Percentiles rank a stretch among this genome's conserved stretches.
Conservation (phyloP, 2,888 invertebrate genomes). For the Limnephilus rhombicus region DNA sequence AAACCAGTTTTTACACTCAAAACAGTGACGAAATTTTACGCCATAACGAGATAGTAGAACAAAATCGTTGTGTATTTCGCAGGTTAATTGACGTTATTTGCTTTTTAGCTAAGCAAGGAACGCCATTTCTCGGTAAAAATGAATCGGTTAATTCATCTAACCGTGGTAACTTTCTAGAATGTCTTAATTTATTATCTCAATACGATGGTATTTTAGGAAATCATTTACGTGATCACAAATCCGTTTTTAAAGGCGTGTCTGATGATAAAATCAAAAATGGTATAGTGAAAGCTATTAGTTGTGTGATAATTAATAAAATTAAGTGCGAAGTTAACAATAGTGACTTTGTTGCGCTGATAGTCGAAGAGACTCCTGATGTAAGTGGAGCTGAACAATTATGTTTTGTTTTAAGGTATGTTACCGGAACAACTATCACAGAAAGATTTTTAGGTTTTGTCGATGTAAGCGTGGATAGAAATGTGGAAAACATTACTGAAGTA, state of each 20-base stretch:
- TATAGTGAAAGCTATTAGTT: constrained; percentile 66
- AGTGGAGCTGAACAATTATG: constrained; percentile 67
- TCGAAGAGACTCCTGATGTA: constrained; percentile 68
- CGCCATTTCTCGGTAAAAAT: constrained; percentile 68
- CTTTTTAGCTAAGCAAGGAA: constrained; percentile 62
- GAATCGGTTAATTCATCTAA: constrained; percentile 67
- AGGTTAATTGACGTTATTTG: neutral
- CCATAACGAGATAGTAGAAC: constrained; percentile 7
- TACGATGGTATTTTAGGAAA: constrained; percentile 67
- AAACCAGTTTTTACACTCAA: neutral
- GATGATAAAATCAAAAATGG: constrained; percentile 10
- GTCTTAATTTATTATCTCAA: constrained; percentile 68
- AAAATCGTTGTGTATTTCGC: constrained; percentile 2
- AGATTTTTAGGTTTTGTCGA: constrained; percentile 68
- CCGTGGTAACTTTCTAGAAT: constrained; percentile 67
- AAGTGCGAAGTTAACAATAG: constrained; percentile 66
- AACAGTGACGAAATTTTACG: neutral
- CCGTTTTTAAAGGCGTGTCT: constrained; percentile 68
- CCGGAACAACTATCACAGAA: constrained; percentile 66
- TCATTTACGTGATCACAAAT: constrained; percentile 68
- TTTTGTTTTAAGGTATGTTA: constrained; percentile 68
- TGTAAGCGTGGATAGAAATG: constrained; percentile 67
- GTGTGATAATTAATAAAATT: constrained; percentile 68
- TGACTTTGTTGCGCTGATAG: constrained; percentile 67
- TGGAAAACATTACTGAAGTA: constrained; percentile 66